Base-by-base conservation (phyloP, 1,140 invertebrate genomes). In the Araneus ventricosus region DNA sequence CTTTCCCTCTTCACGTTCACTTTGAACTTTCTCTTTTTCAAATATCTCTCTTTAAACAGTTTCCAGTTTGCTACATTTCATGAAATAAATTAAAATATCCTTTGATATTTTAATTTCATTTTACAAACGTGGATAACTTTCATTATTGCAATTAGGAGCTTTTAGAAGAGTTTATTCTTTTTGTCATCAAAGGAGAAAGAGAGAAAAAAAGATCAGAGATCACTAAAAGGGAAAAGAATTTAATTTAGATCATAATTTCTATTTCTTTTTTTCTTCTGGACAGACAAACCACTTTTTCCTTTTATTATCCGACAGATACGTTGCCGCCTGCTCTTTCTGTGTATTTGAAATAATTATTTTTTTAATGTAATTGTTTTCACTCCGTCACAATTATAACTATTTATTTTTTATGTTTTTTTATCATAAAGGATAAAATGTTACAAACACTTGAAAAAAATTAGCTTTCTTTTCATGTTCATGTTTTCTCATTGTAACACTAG, bases 81-180 rank as follows among this genome's bases (percentile, higher is more conserved):
- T 22, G n/a, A 63, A n/a, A 63, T 27, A 63, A 63, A n/a, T 63
- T 63, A 7, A 63, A n/a, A 63, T 52, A 7, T 63, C 24, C 61
- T 67, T 67, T 14, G n/a, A 75, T 20, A 37, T 6, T 75, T 75
- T 75, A 14, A 75, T 75, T 37, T 75, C 70, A 75, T 75, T 75
- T 34, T 22, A 17, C 3, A 34, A 17, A 37, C 34, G 27, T 30
- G 27, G 17, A 75, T 37, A 75, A 20, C 20, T 75, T 8, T 75
- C 27, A 34, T 37, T 34, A 37, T 14, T 34, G 27, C 4, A 75
- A 34, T 30, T 75, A 75, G 34, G 70, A 67, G n/a, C 2, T 30
- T 67, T 27, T 67, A 63, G 24, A 63, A 70, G 27, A 27, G 14
- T 70, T 70, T 70, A 70, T 34, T 70, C 27, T 70, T 30, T 27